These are phyloP conservation scores for Siniperca chuatsi DNA, from an alignment of 2,113 vertebrate genomes.

Conservation along the genomic window DNA sequence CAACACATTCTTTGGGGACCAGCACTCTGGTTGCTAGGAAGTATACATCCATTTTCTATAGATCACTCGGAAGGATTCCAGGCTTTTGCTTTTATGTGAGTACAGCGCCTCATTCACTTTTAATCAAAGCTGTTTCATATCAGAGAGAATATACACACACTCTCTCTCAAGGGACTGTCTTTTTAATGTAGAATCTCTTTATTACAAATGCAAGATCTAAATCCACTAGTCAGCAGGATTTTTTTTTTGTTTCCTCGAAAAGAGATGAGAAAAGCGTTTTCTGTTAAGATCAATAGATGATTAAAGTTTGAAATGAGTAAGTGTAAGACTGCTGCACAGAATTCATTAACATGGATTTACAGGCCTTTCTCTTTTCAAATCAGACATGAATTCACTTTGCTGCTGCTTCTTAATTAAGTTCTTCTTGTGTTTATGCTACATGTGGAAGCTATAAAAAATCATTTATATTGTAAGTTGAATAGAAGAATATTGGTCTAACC, in stretches of 20 bases:
- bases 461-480: conserved; percentile 52
- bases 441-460: conserved; percentile 64
- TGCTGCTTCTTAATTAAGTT: conserved; percentile 48
- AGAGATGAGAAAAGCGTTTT: conserved; percentile 39
- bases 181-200: conserved; percentile 63
- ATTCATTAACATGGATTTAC: conserved; percentile 64
- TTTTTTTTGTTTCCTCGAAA: conserved; percentile 36
- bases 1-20: conserved; percentile 82
- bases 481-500: conserved; percentile 53
- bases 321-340: conserved; percentile 33
- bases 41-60: conserved; percentile 82
- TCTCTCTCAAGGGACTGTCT: conserved; percentile 50
- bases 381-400: conserved; percentile 38
- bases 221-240: conserved; percentile 54
- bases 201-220: conserved; percentile 64
- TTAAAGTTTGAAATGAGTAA: conserved; percentile 58
- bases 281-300: conserved; percentile 62
- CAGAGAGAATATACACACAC: conserved; percentile 70
- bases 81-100: conserved; percentile 75
- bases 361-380: conserved; percentile 42
- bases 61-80: conserved; percentile 76
- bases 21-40: conserved; percentile 81
- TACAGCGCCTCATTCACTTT: conserved; percentile 78
- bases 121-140: conserved; percentile 83
- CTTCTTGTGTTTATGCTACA: conserved; percentile 52